phyloP scores from a whole-genome alignment of 2,797 vertebrate genomes.

The Artibeus lituratus region DNA sequence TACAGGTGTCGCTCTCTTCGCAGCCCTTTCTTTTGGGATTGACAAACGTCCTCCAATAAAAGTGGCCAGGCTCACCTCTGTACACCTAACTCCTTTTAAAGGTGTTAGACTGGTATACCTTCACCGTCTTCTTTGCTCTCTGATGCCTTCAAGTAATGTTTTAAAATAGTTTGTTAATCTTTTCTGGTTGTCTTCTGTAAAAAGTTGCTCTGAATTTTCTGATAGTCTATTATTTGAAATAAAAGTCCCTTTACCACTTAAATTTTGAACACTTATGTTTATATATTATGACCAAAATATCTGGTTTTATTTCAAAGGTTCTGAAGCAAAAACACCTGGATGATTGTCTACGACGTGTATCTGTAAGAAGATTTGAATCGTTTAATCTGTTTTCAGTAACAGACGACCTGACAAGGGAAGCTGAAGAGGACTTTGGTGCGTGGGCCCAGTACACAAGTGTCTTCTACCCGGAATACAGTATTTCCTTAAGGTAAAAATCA shows the following conservation, averaged over 20 bases:
- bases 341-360: constrained; percentile 89
- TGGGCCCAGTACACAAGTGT: constrained; percentile 94
- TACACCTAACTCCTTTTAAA: background rate
- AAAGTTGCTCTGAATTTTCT: background rate
- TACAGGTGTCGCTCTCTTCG: background rate
- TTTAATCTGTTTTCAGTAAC: constrained; percentile 93
- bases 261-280: constrained; percentile 33
- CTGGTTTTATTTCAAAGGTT: constrained; percentile 87
- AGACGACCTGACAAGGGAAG: constrained; percentile 73
- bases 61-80: background rate
- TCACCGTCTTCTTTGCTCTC: background rate
- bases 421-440: constrained; percentile 82
- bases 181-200: background rate
- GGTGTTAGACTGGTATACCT: background rate
- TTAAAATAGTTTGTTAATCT: background rate
- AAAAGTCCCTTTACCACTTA: background rate
- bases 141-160: background rate
- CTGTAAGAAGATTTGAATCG: constrained; percentile 92
- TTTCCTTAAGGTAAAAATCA: constrained; percentile 89
- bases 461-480: constrained; percentile 89
- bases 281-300: constrained; percentile 1
- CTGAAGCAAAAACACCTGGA: constrained; percentile 90
- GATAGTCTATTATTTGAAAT: background rate
- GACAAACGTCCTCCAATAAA: background rate
- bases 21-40: background rate